Percentiles rank a stretch among this genome's conserved stretches.
Evolutionary conservation across 2,888 invertebrate genomes (phyloP).

Genomic region (Athripsodes cinereus): DNA sequence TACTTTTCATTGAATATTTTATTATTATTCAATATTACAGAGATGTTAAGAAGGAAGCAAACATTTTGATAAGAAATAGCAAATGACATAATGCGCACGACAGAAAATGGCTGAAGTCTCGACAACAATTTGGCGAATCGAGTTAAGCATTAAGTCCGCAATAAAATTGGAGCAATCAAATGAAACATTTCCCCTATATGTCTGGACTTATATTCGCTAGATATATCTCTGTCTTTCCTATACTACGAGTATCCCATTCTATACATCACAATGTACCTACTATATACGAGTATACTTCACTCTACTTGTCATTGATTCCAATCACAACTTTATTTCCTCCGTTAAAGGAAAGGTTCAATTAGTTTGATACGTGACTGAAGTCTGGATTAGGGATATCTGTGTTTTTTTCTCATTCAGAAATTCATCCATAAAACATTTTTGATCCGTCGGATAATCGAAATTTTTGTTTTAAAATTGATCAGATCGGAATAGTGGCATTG

Average conservation of each 20-base stretch:
- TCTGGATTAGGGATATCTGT: background rate
- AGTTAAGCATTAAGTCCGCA: slow-evolving; percentile 1
- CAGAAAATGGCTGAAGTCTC: background rate
- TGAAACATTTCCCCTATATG: slow-evolving; percentile 2
- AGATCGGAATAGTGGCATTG: no score
- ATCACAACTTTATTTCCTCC: slow-evolving; percentile 24
- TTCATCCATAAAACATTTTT: background rate
- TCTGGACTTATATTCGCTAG: background rate
- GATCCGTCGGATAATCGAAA: background rate
- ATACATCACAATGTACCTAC: no score
- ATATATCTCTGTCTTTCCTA: background rate
- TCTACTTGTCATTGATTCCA: slow-evolving; percentile 22
- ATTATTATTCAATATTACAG: no score
- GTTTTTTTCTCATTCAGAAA: background rate
- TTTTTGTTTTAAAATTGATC: background rate
- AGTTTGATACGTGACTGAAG: slow-evolving; percentile 26
- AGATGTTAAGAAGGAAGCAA: no score
- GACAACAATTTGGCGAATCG: background rate
- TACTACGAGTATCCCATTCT: background rate
- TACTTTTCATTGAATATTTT: no score
- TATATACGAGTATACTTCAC: background rate
- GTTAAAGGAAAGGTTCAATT: slow-evolving; percentile 25
- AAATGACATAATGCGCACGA: no score
- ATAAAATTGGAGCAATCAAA: slow-evolving; percentile 1
- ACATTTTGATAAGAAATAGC: no score